Evolutionary conservation across 2,888 invertebrate species (phyloP), one percentile per base, ranked within the genome.

Genomic region (Eustalomyia histrio): DNA sequence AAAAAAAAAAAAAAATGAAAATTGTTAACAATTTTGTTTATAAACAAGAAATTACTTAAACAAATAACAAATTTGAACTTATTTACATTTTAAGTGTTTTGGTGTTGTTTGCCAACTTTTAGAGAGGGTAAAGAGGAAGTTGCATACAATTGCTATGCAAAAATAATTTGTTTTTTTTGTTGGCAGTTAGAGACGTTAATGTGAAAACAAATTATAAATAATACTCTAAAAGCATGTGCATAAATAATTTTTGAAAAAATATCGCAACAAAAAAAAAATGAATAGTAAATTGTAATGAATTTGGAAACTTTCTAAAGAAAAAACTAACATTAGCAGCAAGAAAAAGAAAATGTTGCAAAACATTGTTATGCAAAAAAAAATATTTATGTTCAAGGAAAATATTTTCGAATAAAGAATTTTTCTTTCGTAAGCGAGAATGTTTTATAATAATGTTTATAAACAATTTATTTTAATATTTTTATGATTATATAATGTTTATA

Each of bases 41-140:
- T 76, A 69, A 80, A 67, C 67, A 53, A 65, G 68, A 80, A 78
- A 76, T 78, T 79, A 74, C 83, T 72, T 80, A 83, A 83, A 69
- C 75, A 83, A 83, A 79, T 75, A 80, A 83, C 72, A 79, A 75
- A 80, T 80, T 76, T 72, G 58, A 74, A 72, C 73, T 71, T 80
- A 74, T 76, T 82, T 82, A 68, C 68, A 82, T 82, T 63, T 72
- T 61, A 75, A 79, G 67, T 75, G 79, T 52, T 79, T 39, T 65
- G 47, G 33, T 57, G 67, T 16, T 64, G 57, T 39, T 35, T 67
- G 74, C 58, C 71, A 72, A 64, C 43, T 74, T 75, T 58, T 55
- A 6, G n/a, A 17, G 24, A 6, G 29, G 29, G 3, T 29, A 29
- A 7, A 29, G 29, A 35, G 47, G 24, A 47, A 17, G 9, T 21